Evolutionary conservation across 2,797 vertebrate species (phyloP).

Genomic region (Protosalanx chinensis): DNA sequence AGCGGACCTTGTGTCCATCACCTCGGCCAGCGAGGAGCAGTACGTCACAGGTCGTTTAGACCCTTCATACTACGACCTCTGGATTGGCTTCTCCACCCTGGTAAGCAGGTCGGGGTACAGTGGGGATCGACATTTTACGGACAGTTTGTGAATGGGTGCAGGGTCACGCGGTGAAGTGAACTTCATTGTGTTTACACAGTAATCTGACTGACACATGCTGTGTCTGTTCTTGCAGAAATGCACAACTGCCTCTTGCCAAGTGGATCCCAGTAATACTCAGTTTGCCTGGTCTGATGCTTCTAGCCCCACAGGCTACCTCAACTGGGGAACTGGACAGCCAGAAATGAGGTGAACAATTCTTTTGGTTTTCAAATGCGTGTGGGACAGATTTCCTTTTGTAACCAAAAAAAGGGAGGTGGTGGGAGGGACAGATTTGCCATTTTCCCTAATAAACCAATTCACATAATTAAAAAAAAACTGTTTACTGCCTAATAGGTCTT

Average conservation of each 20-base stretch:
- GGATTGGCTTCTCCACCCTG: slow-evolving; percentile 75
- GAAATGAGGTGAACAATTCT: slow-evolving; percentile 53
- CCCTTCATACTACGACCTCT: slow-evolving; percentile 57
- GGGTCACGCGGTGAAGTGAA: no score
- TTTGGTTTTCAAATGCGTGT: neutral
- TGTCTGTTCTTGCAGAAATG: slow-evolving; percentile 66
- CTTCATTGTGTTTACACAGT: no score
- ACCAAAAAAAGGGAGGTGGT: neutral
- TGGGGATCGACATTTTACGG: no score
- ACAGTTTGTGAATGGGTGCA: no score
- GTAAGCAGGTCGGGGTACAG: slow-evolving; percentile 44
- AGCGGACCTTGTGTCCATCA: slow-evolving; percentile 73
- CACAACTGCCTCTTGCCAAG: slow-evolving; percentile 70
- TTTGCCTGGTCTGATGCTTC: slow-evolving; percentile 70
- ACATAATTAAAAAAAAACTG: no score
- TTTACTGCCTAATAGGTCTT: no score
- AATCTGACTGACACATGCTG: neutral
- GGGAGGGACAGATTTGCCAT: neutral
- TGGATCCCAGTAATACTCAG: slow-evolving; percentile 51
- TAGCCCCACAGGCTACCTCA: slow-evolving; percentile 3
- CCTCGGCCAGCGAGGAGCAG: slow-evolving; percentile 57
- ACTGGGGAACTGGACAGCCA: slow-evolving; percentile 64
- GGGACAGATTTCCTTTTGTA: no score
- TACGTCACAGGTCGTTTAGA: slow-evolving; percentile 58
- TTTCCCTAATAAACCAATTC: no score